Conservation (phyloP, 2,888 invertebrate genomes). For the Tanytarsus gracilentus region DNA sequence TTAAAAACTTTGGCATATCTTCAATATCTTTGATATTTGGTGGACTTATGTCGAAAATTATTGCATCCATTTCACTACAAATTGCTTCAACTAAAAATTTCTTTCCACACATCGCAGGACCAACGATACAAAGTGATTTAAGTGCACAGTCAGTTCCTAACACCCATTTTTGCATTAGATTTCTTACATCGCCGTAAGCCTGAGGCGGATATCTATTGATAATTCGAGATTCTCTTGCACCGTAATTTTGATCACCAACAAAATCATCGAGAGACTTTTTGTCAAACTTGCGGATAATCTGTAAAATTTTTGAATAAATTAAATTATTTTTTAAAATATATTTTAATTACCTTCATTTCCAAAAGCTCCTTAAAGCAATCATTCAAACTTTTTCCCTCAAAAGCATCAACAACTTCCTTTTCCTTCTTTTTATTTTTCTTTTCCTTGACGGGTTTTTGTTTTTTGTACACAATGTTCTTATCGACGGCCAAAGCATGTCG, state of each 20-base stretch:
- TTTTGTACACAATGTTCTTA: constrained; percentile 36
- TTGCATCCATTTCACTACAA: constrained; percentile 56
- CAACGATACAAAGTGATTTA: constrained; percentile 56
- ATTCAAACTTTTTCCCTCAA: constrained; percentile 50
- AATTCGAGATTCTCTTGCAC: constrained; percentile 42
- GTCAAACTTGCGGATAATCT: constrained; percentile 52
- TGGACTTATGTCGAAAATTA: constrained; percentile 56
- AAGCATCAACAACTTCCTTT: constrained; percentile 48
- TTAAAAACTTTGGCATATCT: constrained; percentile 53
- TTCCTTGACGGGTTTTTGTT: constrained; percentile 33
- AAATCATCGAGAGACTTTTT: constrained; percentile 50
- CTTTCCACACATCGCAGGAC: constrained; percentile 59
- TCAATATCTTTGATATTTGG: constrained; percentile 52
- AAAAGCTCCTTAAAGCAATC: constrained; percentile 59
- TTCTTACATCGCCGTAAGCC: constrained; percentile 48
- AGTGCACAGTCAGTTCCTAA: constrained; percentile 42
- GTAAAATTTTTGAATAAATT: not conserved
- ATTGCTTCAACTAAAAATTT: constrained; percentile 58
- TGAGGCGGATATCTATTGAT: constrained; percentile 40
- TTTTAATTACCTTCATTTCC: constrained; percentile 30
- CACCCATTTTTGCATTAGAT: constrained; percentile 47
- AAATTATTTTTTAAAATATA: not conserved
- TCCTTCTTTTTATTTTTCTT: constrained; percentile 32
- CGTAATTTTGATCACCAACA: constrained; percentile 55
- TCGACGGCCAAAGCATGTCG: constrained; percentile 43